Base-by-base conservation (phyloP, 2,797 vertebrate genomes). In the Rallus crepitans region DNA sequence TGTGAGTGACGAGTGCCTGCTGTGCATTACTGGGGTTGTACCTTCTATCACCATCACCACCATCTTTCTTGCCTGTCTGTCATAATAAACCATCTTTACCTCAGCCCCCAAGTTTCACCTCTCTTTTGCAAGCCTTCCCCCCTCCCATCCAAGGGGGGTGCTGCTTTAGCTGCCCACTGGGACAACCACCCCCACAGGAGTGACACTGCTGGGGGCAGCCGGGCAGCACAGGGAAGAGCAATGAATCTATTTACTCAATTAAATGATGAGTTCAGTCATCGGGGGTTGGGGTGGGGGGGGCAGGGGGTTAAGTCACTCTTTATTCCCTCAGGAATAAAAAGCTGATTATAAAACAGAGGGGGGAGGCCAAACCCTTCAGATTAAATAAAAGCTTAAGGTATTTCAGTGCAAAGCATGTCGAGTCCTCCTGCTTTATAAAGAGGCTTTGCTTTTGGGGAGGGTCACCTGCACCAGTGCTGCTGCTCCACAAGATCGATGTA, bases 371-470 rank as follows among this genome's bases (percentile, higher is more conserved):
- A 89, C 66, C 71, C 60, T 53, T 42, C 73, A 84, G 59, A 88
- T 93, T 95, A 95, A 96, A 94, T 37, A 48, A 55, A 79, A 95
- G 96, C 95, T 97, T 92, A 96, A 89, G 72, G 56, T 91, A 57
- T 90, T 90, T 91, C 57, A 93, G 65, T 0, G 23, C 82, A 86
- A 72, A 97, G 91, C 17, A 3, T 42, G 2, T 76, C 57, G 56
- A 86, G 16, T 53, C 87, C 80, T 85, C 82, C n/a, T 16, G 88
- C 79, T 21, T 71, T 96, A 97, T 97, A 97, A 97, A 96, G 69
- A 45, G 50, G 47, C 55, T 37, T 35, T 4, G 37, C 40, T 75
- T 81, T 72, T 57, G 50, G 82, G 69, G 35, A 17, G 12, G 4
- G 6, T 64, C 72, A 66, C 45, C 71, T 35, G 30, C 11, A 12